Percentiles rank a stretch among this genome's conserved stretches.
Conservation (phyloP, 1,140 invertebrate genomes). For the Venturia canescens region DNA sequence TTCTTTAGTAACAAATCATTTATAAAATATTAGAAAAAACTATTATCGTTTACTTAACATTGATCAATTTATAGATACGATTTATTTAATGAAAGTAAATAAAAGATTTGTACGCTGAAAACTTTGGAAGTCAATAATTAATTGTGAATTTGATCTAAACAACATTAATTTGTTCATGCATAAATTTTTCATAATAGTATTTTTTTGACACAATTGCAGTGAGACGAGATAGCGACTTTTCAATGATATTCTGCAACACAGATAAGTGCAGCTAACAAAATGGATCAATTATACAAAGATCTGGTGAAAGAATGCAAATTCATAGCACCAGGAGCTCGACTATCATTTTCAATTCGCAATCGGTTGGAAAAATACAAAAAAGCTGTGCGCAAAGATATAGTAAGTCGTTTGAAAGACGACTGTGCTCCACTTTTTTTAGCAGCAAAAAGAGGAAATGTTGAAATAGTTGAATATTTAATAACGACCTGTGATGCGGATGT, state of each 20-base stretch:
- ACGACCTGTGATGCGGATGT: constrained; percentile 88
- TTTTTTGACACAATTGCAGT: too few species aligned
- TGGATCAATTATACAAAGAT: constrained; percentile 82
- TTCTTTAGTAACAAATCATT: too few species aligned
- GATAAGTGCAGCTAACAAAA: constrained; percentile 72
- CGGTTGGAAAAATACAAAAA: constrained; percentile 81
- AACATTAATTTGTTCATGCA: too few species aligned
- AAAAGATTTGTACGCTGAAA: too few species aligned
- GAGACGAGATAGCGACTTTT: too few species aligned
- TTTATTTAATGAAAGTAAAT: too few species aligned
- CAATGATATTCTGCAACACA: constrained; percentile 38
- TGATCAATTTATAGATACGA: too few species aligned
- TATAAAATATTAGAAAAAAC: too few species aligned
- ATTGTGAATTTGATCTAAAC: too few species aligned
- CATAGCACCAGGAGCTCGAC: constrained; percentile 82
- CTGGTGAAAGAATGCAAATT: constrained; percentile 84
- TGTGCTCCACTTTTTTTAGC: constrained; percentile 93
- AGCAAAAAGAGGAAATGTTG: constrained; percentile 89
- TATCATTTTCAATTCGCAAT: constrained; percentile 81
- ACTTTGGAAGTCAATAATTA: too few species aligned
- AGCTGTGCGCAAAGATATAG: constrained; percentile 80
- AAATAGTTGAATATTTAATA: constrained; percentile 93
- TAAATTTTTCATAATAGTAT: too few species aligned
- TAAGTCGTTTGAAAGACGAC: constrained; percentile 82
- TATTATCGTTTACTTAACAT: too few species aligned